phyloP scores from a whole-genome alignment of 2,797 vertebrate genomes.

The Esox lucius region DNA sequence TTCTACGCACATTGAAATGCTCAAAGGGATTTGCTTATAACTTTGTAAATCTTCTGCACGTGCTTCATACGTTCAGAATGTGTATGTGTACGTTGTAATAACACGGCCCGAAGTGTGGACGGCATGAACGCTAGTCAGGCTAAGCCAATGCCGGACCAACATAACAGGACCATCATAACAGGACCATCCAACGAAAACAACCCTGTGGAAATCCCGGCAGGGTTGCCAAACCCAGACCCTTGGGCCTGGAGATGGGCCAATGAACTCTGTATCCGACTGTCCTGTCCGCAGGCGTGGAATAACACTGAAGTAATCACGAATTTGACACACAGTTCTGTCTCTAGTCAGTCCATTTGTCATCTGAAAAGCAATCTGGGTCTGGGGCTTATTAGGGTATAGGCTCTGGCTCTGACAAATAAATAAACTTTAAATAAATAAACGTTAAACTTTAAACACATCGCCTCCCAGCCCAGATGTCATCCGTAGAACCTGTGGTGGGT shows the following conservation, averaged over 20 bases:
- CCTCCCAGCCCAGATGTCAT: background rate
- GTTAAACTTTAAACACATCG: too few relatives aligned
- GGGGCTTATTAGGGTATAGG: background rate
- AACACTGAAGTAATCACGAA: background rate
- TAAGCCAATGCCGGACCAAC: background rate
- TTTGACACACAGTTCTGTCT: constrained; percentile 3
- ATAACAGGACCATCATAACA: background rate
- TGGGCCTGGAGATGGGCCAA: background rate
- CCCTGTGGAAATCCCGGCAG: background rate
- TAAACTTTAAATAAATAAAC: too few relatives aligned
- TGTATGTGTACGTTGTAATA: too few relatives aligned
- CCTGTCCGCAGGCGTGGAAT: background rate
- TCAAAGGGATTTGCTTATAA: too few relatives aligned
- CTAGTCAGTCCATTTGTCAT: background rate
- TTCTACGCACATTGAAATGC: too few relatives aligned
- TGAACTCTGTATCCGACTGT: constrained; percentile 4
- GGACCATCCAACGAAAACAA: background rate
- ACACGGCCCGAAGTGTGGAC: too few relatives aligned
- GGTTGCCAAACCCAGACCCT: background rate
- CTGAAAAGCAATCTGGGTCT: background rate
- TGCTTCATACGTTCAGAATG: too few relatives aligned
- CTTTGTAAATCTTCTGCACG: too few relatives aligned
- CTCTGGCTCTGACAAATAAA: too few relatives aligned
- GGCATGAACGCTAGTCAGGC: background rate
- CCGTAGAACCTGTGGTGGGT: background rate